Base-by-base conservation (phyloP, 2,888 invertebrate species). In the Drosophila dives region DNA sequence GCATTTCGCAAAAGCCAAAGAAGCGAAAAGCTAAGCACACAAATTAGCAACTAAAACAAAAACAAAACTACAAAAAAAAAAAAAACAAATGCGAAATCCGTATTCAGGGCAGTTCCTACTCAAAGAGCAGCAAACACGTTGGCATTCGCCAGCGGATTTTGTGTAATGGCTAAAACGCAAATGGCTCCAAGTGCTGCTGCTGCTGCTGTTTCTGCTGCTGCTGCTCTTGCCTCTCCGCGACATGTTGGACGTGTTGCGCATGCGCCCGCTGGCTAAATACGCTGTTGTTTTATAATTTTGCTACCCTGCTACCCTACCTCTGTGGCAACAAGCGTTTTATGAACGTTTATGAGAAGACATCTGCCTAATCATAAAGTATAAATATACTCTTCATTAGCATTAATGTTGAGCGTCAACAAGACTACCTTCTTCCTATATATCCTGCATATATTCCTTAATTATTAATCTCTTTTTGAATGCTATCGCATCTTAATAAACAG, bases 91-190 rank as follows among this genome's bases (percentile, higher is more conserved):
- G 77, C 80, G 88, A 86, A 88, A 88, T 86, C 79, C 89, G 89
- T 86, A 86, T 86, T 86, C 86, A 86, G 86, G 86, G 90, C 86
- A 86, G 89, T 88, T 89, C 89, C 89, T 89, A 64, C 78, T 76
- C 72, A 68, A 80, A 80, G 60, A 64, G 69, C 63, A 69, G 68
- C 82, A 68, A 72, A 89, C 85, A 72, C 87, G 84, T 84, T 84
- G 84, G 84, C 89, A 89, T 89, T 89, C 89, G 86, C 73, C 65
- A 77, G 60, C 81, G 64, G 68, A 71, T 81, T 89, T 83, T 86
- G 85, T 89, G 84, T 84, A 84, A 89, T 86, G 82, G 69, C 87
- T 81, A 78, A 83, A 80, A 75, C 65, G 79, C 82, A 85, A 85
- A 85, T 84, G 85, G 89, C 89, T 75, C 72, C 75, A 79, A 86